Base-by-base conservation (phyloP, 2,888 invertebrate genomes). In the Camponotus fellah region DNA sequence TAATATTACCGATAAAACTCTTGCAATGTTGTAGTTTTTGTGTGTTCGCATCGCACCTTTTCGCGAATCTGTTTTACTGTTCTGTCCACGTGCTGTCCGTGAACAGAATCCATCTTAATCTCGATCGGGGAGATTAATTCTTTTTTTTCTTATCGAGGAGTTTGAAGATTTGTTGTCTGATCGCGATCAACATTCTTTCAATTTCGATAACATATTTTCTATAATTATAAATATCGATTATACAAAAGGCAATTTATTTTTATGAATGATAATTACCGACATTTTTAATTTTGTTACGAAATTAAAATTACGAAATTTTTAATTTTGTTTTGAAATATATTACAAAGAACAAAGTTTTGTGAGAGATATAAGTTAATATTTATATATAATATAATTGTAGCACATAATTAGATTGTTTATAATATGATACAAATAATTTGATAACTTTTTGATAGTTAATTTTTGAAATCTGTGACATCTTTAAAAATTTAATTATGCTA, bases 1-100 rank as follows among this genome's bases (percentile, higher is more conserved):
- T 80, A 62, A 80, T 79, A 82, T 85, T 37, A 43, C 49, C 75
- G 75, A 72, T 21, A 66, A 77, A 26, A 26, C 26, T 43, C 62
- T 66, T 72, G 53, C 46, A 65, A 40, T n/a, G 46, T 53, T 53
- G n/a, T 81, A 74, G 14, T 66, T 26, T 26, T 5, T 46, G 21
- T 58, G 60, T 69, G 58, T 56, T 46, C 62, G 21, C 8, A 40
- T 81, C 56, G 17, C 56, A 17, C n/a, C 34, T 26, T 69, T 80
- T 80, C 40, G 53, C 75, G 40, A 81, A 32, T 32, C 53, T 64
- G 8, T 10, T 49, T 8, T 12, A 62, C 46, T 10, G 40, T 53
- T 40, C 53, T 32, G 40, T 68, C 56, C 66, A 65, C 26, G 37
- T 65, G 56, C 56, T n/a, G 6, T 66, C 66, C 56, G 43, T 77